These are phyloP conservation scores for Nysson spinosus DNA, from an alignment of 2,888 invertebrate species.

Conservation along the genomic window DNA sequence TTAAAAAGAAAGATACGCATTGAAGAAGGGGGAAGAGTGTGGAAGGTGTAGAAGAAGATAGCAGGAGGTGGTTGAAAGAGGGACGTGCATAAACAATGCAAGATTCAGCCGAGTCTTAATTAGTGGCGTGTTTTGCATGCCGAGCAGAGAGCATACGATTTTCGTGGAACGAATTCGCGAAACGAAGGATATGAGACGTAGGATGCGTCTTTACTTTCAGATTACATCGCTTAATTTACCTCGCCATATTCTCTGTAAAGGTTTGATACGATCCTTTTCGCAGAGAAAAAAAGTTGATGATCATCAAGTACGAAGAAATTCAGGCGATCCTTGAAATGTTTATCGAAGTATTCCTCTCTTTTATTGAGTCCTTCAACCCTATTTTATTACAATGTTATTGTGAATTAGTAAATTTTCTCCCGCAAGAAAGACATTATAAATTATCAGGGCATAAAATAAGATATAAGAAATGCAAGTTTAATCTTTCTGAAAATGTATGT, in stretches of 20 bases:
- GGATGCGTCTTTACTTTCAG: background rate
- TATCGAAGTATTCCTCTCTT: no score
- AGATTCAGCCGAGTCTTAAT: slow-evolving; percentile 37
- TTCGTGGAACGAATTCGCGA: slow-evolving; percentile 24
- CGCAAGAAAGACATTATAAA: no score
- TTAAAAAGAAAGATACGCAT: background rate
- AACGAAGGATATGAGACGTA: slow-evolving; percentile 9
- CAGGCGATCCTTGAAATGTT: no score
- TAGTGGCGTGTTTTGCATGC: slow-evolving; percentile 30
- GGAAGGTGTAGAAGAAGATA: background rate
- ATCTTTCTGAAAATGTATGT: no score
- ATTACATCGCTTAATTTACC: slow-evolving; percentile 10
- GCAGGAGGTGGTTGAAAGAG: background rate
- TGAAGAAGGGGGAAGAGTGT: slow-evolving; percentile 1
- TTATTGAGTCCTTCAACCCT: no score
- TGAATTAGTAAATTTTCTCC: no score
- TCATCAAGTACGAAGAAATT: no score
- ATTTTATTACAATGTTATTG: no score
- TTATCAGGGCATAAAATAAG: no score
- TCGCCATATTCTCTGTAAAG: background rate
- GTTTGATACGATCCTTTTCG: background rate
- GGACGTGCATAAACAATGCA: slow-evolving; percentile 42
- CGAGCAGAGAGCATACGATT: slow-evolving; percentile 4
- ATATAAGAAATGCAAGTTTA: no score
- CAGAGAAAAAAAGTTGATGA: no score